These are phyloP conservation scores for Scomber colias DNA, from an alignment of 2,113 vertebrate genomes.

Conservation along the genomic window DNA sequence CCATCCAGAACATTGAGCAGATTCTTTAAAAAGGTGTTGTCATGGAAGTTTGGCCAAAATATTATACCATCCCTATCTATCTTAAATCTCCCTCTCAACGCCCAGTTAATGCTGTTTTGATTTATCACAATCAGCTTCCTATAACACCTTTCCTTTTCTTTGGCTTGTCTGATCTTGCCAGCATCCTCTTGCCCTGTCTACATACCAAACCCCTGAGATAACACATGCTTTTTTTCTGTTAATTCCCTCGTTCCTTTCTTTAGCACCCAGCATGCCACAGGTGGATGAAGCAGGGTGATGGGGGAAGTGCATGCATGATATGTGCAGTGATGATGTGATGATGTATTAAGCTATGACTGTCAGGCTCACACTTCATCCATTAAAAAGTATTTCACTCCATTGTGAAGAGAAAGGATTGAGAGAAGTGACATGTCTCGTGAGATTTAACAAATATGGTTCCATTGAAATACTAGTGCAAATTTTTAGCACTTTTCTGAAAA, in stretches of 20 bases:
- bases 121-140: conserved; percentile 61
- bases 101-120: conserved; percentile 57
- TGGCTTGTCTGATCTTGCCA: conserved; percentile 77
- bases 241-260: conserved; percentile 61
- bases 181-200: conserved; percentile 63
- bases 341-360: conserved; percentile 49
- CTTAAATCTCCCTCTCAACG: conserved; percentile 55
- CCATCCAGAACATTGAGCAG: conserved; percentile 26
- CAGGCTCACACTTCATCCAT: conserved; percentile 34
- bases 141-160: conserved; percentile 67
- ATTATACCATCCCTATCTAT: conserved; percentile 11
- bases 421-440: conserved; percentile 31
- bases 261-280: conserved; percentile 68
- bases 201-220: conserved; percentile 80
- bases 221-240: conserved; percentile 48
- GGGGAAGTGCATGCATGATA: conserved; percentile 48
- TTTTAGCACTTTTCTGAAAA: neutral
- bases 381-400: conserved; percentile 28
- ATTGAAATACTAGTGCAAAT: neutral
- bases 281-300: conserved; percentile 52
- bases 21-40: conserved; percentile 55
- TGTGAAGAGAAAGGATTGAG: conserved; percentile 38
- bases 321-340: conserved; percentile 53
- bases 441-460: neutral
- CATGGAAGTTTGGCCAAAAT: conserved; percentile 22